Base-by-base conservation (phyloP, 2,113 vertebrate genomes). In the Strix aluco region DNA sequence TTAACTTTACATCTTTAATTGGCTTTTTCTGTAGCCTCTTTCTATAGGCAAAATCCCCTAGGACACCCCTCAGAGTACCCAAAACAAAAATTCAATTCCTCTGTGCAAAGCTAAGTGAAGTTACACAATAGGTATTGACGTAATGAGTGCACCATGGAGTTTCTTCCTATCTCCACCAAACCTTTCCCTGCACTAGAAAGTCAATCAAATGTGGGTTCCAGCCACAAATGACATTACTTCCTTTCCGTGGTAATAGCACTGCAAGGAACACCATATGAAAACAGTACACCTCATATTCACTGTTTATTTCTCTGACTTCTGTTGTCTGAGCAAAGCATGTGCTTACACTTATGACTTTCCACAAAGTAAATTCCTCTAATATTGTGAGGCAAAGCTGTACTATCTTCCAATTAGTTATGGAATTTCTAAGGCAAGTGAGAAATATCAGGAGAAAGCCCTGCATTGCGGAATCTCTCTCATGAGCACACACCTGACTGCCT, bases 151-250 rank as follows among this genome's bases (percentile, higher is more conserved):
- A 38, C 30, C 15, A 36, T 18, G 65, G 52, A 71, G 69, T 81
- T 86, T 82, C 88, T 90, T 22, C 2, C 13, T 73, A 14, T 21
- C 83, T 61, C 26, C 72, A 77, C 16, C 83, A 55, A 67, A 70
- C 32, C 79, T 78, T 90, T 63, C 88, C 78, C 82, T 13, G 80
- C 78, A 19, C 70, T 91, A 42, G 77, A 90, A 94, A 96, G 72
- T 86, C 90, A 52, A 25, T 52, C 67, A n/a, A 67, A 57, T 40
- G 95, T 13, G 84, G 92, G 80, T 94, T 36, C 65, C 95, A 96
- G 88, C 90, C 96, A 72, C 94, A 86, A 18, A 58, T 65, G 55
- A 83, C 70, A 26, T 36, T 80, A 81, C 72, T 96, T 96, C 95
- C 88, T 86, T 71, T 74, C 91, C 10, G 34, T 4, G 69, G 92